Evolutionary conservation across 2,113 vertebrate genomes (phyloP).

Genomic region (Sula dactylatra): DNA sequence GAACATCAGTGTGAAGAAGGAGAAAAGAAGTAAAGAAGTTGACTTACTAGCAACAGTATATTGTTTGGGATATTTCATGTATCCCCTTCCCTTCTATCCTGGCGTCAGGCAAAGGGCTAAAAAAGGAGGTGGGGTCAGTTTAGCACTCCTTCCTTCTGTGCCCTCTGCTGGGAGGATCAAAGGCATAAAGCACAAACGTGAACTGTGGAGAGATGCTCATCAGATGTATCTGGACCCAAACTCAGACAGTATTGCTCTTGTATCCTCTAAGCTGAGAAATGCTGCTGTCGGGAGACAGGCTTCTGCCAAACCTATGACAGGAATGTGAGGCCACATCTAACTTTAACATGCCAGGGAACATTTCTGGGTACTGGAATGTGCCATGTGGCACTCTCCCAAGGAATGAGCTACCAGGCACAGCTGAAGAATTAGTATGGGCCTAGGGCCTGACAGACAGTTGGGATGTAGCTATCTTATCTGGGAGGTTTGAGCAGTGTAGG

Average conservation of each 20-base stretch:
- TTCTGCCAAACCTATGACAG: slow-evolving; percentile 7
- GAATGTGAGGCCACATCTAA: neutral
- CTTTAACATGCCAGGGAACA: neutral
- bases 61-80: neutral
- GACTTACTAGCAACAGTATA: neutral
- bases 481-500: neutral
- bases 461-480: neutral
- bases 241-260: neutral
- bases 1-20: neutral
- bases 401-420: neutral
- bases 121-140: neutral
- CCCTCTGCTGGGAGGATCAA: neutral
- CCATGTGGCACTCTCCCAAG: slow-evolving; percentile 7
- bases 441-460: neutral
- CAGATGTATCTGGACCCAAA: neutral
- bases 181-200: neutral
- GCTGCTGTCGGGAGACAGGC: neutral
- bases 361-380: slow-evolving; percentile 1
- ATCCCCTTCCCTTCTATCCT: neutral
- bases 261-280: neutral
- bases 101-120: neutral
- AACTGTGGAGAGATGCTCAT: neutral
- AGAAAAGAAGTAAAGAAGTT: neutral
- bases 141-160: neutral
- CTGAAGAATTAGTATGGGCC: neutral